A percentile compares a stretch with the other conserved stretches of the same genome.
Conservation (phyloP, 2,797 vertebrate genomes). For the Florisuga fusca region DNA sequence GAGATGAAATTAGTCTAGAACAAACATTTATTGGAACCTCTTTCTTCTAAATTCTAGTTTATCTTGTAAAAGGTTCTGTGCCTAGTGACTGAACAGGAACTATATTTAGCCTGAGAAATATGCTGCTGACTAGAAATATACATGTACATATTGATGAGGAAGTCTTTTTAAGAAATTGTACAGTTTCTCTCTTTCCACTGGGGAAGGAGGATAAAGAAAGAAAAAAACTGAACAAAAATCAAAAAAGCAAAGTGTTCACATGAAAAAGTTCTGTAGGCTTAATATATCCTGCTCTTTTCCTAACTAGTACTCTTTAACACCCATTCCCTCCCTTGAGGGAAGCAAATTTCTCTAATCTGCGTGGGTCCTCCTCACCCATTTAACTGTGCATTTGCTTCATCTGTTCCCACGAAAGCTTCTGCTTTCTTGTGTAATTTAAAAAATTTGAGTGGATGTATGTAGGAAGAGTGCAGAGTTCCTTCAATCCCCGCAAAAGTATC, state of each 20-base stretch:
- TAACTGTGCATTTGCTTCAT: neutral
- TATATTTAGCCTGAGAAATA: neutral
- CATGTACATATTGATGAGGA: neutral
- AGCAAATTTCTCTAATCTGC: neutral
- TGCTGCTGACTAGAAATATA: neutral
- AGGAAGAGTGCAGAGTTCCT: conserved; percentile 45
- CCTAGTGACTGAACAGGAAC: neutral
- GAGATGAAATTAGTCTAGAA: neutral
- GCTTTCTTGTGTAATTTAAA: conserved; percentile 33
- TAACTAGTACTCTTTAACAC: neutral
- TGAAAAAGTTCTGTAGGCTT: neutral
- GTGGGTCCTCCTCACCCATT: neutral
- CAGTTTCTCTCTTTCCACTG: neutral
- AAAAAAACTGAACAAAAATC: neutral
- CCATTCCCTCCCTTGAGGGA: neutral
- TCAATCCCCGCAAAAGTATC: neutral
- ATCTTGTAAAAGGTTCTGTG: neutral
- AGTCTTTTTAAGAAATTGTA: neutral
- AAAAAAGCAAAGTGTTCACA: neutral
- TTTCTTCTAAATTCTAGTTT: neutral
- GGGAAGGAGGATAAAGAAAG: neutral
- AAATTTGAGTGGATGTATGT: conserved; percentile 48
- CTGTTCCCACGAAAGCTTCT: conserved; percentile 10
- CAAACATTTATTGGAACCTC: neutral
- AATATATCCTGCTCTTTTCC: neutral